Base-by-base conservation (phyloP, 2,113 vertebrate genomes). In the Cygnus atratus region DNA sequence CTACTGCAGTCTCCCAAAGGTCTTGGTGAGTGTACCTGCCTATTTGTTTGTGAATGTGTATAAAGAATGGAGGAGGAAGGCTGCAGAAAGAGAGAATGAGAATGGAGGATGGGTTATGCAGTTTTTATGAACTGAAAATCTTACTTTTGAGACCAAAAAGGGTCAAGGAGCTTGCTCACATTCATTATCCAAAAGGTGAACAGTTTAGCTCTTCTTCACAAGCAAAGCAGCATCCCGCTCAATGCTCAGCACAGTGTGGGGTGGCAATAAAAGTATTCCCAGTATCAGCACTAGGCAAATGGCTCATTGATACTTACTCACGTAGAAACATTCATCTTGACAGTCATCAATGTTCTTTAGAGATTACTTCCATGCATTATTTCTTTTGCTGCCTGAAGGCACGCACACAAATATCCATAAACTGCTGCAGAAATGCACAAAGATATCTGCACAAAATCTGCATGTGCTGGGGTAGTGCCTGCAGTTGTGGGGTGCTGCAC, bases 31-130 rank as follows among this genome's bases (percentile, higher is more conserved):
- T 52, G 11, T 9, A 29, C 10, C 50, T 31, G 29, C 31, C 16
- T n/a, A 16, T 66, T 61, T 57, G 65, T 77, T 71, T 8, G 5
- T 55, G 44, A 78, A 20, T 0, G 0, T 4, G 3, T 20, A 9
- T 50, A 17, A 78, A 50, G 50, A 82, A 33, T 12, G 13, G 59
- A 81, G n/a, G 28, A 72, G 48, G 87, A 65, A 5, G 14, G n/a
- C 21, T 65, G 20, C 35, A 61, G 41, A 82, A 52, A 19, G 39
- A 33, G 9, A 66, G 25, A 72, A 39, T 3, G 33, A 12, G 46
- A 37, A 58, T 68, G 19, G 75, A 75, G 48, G 9, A 68, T 35
- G 18, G 65, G 24, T 15, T 66, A 31, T 28, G 16, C 6, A 66
- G 25, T 29, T 35, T 72, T 75, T 50, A 31, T 50, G 54, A 86